These are phyloP conservation scores for Chrysomela aeneicollis DNA, from an alignment of 2,888 invertebrate genomes.

Conservation along the genomic window DNA sequence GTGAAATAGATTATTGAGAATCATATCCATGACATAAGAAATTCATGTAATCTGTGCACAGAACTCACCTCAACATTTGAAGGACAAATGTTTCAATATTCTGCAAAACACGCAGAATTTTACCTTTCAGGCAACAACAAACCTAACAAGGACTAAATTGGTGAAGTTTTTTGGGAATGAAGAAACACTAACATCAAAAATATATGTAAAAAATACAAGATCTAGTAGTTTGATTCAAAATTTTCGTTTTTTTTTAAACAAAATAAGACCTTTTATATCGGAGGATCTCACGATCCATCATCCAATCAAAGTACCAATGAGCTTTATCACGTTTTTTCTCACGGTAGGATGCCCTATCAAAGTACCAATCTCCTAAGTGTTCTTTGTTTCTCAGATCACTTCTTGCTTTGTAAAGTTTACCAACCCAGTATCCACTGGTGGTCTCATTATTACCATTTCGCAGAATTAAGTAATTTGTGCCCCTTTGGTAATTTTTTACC, in stretches of 20 bases:
- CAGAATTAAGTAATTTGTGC: neutral
- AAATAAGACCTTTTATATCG: slow-evolving; percentile 18
- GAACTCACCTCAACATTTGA: no score
- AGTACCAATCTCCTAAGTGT: slow-evolving; percentile 48
- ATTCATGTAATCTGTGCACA: no score
- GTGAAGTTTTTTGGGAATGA: no score
- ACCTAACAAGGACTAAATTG: no score
- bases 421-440: slow-evolving; percentile 52
- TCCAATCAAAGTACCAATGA: slow-evolving; percentile 56
- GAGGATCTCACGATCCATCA: slow-evolving; percentile 49
- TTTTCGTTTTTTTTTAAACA: neutral
- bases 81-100: no score
- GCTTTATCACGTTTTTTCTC: slow-evolving; percentile 51
- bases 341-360: slow-evolving; percentile 48
- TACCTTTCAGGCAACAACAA: no score
- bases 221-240: neutral
- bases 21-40: no score
- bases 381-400: slow-evolving; percentile 46
- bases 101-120: no score
- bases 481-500: neutral
- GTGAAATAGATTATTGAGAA: no score
- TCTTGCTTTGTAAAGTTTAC: slow-evolving; percentile 48
- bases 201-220: neutral
- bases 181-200: neutral
- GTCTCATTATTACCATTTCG: slow-evolving; percentile 30